Evolutionary conservation across 1,140 invertebrate genomes (phyloP).

Genomic region (Hyles vespertilio): DNA sequence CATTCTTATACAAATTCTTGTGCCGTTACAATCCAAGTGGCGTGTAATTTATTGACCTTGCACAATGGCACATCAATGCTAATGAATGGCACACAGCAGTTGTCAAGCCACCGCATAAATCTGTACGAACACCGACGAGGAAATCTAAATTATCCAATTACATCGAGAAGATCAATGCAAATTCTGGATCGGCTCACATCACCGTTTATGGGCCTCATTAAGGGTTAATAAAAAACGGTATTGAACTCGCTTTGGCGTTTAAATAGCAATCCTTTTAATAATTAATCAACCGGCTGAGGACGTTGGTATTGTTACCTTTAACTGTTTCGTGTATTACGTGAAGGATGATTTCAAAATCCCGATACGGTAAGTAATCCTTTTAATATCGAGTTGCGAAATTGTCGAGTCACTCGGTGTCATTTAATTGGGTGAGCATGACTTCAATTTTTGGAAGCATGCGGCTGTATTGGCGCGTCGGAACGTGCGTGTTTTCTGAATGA

Average conservation of each 20-base stretch:
- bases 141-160: slow-evolving; percentile 34
- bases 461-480: no score
- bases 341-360: slow-evolving; percentile 25
- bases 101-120: no score
- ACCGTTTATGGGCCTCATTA: slow-evolving; percentile 66
- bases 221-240: slow-evolving; percentile 44
- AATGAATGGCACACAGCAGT: not conserved
- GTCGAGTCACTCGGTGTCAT: not conserved
- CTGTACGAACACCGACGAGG: not conserved
- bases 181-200: slow-evolving; percentile 50
- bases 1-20: no score
- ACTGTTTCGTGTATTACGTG: slow-evolving; percentile 28
- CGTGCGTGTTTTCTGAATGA: no score
- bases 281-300: slow-evolving; percentile 47
- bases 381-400: not conserved
- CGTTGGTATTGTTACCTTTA: slow-evolving; percentile 9
- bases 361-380: not conserved
- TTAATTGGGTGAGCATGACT: slow-evolving; percentile 4
- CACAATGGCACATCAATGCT: no score
- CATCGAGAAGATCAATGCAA: slow-evolving; percentile 54
- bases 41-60: not conserved
- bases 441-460: not conserved
- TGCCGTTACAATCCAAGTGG: no score
- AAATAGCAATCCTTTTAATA: slow-evolving; percentile 41
- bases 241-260: slow-evolving; percentile 40